A percentile compares a stretch with the other conserved stretches of the same genome.
Conservation (phyloP, 2,797 vertebrate genomes). For the Syngnathus acus region DNA sequence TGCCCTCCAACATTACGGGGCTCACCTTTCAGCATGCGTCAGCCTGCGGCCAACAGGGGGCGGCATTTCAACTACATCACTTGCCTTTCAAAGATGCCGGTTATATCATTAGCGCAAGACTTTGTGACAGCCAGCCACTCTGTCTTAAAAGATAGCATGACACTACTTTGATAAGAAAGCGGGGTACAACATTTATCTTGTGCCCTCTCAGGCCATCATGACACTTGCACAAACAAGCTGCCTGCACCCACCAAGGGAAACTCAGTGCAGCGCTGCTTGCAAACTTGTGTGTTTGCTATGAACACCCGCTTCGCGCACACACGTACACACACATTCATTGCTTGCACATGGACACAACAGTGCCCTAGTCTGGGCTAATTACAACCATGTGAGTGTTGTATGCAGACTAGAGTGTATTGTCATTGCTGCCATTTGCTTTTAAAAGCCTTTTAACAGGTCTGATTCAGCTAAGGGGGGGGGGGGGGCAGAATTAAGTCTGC, state of each 20-base stretch:
- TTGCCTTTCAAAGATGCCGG: constrained; percentile 7
- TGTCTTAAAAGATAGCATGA: not conserved
- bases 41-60: constrained; percentile 54
- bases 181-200: not conserved
- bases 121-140: not conserved
- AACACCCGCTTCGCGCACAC: constrained; percentile 40
- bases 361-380: constrained; percentile 46
- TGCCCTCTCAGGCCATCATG: constrained; percentile 16
- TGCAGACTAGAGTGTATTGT: constrained; percentile 37
- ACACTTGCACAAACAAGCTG: constrained; percentile 9
- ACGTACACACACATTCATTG: constrained; percentile 32
- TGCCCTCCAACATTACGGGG: constrained; percentile 22
- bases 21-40: constrained; percentile 36
- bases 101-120: constrained; percentile 7
- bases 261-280: constrained; percentile 30
- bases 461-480: constrained; percentile 15
- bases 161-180: not conserved
- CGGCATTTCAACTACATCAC: constrained; percentile 41
- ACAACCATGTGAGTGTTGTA: constrained; percentile 48
- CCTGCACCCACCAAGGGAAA: not conserved
- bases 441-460: constrained; percentile 44
- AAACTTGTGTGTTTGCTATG: constrained; percentile 67
- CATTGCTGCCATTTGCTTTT: constrained; percentile 48
- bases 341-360: constrained; percentile 44
- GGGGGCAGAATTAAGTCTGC: constrained; percentile 9